phyloP scores from a whole-genome alignment of 2,797 vertebrate species.

The Hydrophis major region DNA sequence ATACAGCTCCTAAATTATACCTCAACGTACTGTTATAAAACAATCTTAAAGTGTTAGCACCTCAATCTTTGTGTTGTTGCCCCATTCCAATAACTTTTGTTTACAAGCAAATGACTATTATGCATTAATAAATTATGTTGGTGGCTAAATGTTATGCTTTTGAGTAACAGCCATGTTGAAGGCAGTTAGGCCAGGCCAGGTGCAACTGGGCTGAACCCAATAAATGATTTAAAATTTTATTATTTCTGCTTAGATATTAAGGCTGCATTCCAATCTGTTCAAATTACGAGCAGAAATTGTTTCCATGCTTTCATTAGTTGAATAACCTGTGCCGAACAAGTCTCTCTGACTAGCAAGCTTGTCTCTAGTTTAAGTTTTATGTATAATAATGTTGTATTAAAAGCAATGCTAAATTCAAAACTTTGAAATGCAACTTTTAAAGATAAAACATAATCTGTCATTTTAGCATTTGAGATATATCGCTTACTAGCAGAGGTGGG shows the following conservation, averaged over 20 bases:
- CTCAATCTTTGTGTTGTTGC: conserved; percentile 78
- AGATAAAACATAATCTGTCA: neutral
- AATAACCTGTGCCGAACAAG: conserved; percentile 49
- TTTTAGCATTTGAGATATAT: neutral
- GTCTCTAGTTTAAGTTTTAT: conserved; percentile 41
- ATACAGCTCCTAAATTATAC: conserved; percentile 73
- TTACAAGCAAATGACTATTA: conserved; percentile 84
- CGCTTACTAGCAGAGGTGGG: too few species aligned
- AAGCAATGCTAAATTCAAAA: neutral
- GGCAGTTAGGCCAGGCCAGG: conserved; percentile 95
- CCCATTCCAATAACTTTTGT: conserved; percentile 70
- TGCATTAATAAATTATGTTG: conserved; percentile 80
- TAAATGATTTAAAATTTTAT: conserved; percentile 93
- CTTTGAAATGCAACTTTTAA: neutral
- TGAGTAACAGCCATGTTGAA: conserved; percentile 76
- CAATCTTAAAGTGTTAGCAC: conserved; percentile 77
- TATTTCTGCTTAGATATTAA: conserved; percentile 89
- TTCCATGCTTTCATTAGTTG: conserved; percentile 71
- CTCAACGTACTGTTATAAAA: conserved; percentile 67
- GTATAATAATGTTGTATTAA: neutral
- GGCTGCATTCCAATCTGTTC: conserved; percentile 76
- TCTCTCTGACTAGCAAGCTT: conserved; percentile 2
- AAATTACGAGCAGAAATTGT: conserved; percentile 77
- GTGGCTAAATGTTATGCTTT: conserved; percentile 77
- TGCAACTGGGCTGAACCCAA: conserved; percentile 85